phyloP scores from a whole-genome alignment of 2,113 vertebrate genomes.

The Gymnobelideus leadbeateri region DNA sequence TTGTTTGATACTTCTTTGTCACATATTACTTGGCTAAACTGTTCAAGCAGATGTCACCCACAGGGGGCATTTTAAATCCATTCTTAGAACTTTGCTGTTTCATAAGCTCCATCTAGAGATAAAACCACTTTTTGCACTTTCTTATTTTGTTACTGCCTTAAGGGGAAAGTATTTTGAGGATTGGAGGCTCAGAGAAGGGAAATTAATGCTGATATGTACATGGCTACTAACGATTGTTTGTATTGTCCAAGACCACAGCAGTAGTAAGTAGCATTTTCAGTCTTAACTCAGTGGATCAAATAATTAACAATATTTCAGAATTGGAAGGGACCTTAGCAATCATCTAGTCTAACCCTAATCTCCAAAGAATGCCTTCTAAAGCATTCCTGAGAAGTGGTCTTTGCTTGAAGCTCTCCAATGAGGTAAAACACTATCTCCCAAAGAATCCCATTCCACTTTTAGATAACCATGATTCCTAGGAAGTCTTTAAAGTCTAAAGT shows the following conservation, averaged over 20 bases:
- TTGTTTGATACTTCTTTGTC: not conserved
- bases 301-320: not conserved
- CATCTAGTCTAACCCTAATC: not conserved
- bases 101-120: not conserved
- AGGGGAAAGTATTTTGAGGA: not conserved
- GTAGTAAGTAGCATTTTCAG: not conserved
- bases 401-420: not conserved
- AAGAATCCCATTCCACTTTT: not conserved
- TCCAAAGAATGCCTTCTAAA: not conserved
- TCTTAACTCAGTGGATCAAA: not conserved
- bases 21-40: not conserved
- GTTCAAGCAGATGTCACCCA: not conserved
- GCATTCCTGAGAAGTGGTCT: not conserved
- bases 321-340: not conserved
- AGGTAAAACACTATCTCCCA: not conserved
- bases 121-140: not conserved
- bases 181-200: not conserved
- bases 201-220: not conserved
- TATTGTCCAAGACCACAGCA: not conserved
- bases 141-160: not conserved
- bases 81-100: not conserved
- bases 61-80: not conserved
- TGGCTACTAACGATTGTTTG: not conserved
- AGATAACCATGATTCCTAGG: not conserved
- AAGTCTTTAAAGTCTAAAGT: not conserved